Percentiles rank a stretch among this genome's conserved stretches.
These are phyloP conservation scores for Apostichopus parvimensis DNA, from an alignment of 35 echinoderm and acorn worm genomes.

Conservation along the genomic window DNA sequence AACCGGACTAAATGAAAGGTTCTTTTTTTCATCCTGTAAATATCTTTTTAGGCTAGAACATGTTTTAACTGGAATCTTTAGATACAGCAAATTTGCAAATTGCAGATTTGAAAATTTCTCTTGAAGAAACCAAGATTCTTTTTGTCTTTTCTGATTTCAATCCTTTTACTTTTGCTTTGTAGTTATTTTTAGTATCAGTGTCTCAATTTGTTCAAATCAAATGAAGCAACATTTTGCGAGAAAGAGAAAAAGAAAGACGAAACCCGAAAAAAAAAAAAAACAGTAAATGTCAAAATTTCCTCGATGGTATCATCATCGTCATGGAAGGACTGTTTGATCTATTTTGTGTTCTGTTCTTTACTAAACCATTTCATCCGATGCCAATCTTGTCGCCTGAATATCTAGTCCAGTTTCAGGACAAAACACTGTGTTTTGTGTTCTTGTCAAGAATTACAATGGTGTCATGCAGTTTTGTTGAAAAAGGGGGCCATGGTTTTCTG, in stretches of 20 bases:
- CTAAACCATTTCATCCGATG: background rate
- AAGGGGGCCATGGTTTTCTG: no score
- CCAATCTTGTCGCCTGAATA: no score
- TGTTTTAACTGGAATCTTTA: constrained; percentile 9
- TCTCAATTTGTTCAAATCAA: constrained; percentile 27
- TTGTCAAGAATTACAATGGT: no score
- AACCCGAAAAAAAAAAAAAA: no score
- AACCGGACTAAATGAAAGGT: background rate
- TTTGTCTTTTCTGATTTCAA: constrained; percentile 36
- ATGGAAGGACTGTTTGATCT: constrained; percentile 26
- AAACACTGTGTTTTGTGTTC: no score
- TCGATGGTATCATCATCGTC: constrained; percentile 18
- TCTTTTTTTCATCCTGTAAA: constrained; percentile 12
- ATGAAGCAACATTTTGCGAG: constrained; percentile 24
- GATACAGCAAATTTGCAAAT: constrained; percentile 1
- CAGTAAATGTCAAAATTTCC: background rate
- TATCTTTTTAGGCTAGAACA: constrained; percentile 9
- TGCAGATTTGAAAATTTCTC: background rate
- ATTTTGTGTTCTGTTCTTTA: constrained; percentile 35
- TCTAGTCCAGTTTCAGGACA: no score
- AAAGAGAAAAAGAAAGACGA: background rate
- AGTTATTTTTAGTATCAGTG: constrained; percentile 35
- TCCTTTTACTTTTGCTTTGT: constrained; percentile 42
- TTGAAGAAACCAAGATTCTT: background rate
- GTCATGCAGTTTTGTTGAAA: no score